Percentiles rank a stretch among this genome's conserved stretches.
Conservation (phyloP, 1,140 invertebrate species). For the Leptestheria dahalacensis region DNA sequence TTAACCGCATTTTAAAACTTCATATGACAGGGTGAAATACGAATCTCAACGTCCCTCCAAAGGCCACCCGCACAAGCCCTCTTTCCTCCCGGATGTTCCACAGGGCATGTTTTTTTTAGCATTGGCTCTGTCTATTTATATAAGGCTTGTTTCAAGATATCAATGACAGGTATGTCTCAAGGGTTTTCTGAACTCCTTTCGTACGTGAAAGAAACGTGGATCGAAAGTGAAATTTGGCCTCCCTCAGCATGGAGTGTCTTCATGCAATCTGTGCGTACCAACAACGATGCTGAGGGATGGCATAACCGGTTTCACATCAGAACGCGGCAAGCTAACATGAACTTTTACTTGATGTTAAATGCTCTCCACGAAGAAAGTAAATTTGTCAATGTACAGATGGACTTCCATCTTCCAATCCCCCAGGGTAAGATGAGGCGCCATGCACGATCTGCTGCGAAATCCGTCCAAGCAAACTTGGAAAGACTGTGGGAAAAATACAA, state of each 20-base stretch:
- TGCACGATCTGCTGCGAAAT: no score
- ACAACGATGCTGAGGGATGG: conserved; percentile 4
- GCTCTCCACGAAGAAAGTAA: neutral
- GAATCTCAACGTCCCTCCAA: no score
- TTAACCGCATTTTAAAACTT: no score
- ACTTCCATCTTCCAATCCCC: neutral
- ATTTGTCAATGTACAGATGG: neutral
- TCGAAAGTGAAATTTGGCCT: neutral
- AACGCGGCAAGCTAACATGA: neutral
- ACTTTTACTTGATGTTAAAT: neutral
- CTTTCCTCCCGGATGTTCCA: no score
- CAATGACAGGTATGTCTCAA: no score
- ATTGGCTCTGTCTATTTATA: no score
- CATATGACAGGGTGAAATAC: no score
- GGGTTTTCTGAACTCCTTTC: neutral
- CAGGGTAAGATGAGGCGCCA: neutral
- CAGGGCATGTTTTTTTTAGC: no score
- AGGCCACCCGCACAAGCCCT: no score
- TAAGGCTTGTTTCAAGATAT: no score
- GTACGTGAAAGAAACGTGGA: neutral
- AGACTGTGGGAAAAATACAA: no score
- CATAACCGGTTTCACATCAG: neutral
- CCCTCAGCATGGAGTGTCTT: neutral
- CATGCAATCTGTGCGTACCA: neutral
- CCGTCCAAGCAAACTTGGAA: no score